A percentile compares a stretch with the other conserved stretches of the same genome.
These are phyloP conservation scores for Arnoldichthys spilopterus DNA, from an alignment of 2,797 vertebrate species.

Conservation along the genomic window DNA sequence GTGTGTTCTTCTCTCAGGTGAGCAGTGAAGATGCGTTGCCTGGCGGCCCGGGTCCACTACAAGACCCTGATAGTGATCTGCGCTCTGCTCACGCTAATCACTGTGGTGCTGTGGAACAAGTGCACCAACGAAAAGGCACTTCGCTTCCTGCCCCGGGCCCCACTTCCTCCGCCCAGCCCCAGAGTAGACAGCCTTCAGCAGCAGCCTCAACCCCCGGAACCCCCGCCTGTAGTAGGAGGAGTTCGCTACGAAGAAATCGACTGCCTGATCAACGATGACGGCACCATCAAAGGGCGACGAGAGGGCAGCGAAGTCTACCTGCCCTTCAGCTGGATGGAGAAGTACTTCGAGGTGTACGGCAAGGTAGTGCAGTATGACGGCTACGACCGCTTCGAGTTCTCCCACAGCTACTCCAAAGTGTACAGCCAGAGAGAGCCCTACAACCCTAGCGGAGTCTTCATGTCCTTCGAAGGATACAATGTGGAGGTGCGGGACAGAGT, in stretches of 20 bases:
- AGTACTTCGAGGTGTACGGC: constrained; percentile 97
- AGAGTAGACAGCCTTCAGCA: constrained; percentile 75
- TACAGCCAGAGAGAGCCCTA: constrained; percentile 92
- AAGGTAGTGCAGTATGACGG: constrained; percentile 91
- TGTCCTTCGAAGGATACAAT: constrained; percentile 99
- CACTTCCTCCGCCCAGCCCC: constrained; percentile 77
- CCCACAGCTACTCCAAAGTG: constrained; percentile 97
- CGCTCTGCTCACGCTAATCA: constrained; percentile 90
- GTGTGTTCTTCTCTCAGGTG: constrained; percentile 60
- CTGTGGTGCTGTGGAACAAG: constrained; percentile 93
- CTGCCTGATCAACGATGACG: constrained; percentile 96
- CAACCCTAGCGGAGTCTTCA: constrained; percentile 94
- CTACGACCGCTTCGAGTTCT: constrained; percentile 94
- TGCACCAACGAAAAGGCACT: constrained; percentile 84
- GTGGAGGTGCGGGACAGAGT: constrained; percentile 96
- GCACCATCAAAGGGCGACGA: constrained; percentile 86
- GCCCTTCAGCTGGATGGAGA: constrained; percentile 95
- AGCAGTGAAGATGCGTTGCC: constrained; percentile 95
- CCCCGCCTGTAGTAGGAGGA: constrained; percentile 85
- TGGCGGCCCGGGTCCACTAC: constrained; percentile 96
- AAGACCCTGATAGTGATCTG: constrained; percentile 97
- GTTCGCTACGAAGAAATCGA: constrained; percentile 93
- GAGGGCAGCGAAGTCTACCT: constrained; percentile 92
- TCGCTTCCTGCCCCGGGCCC: constrained; percentile 74
- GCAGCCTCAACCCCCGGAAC: constrained; percentile 85